phyloP scores from a whole-genome alignment of 1,140 invertebrate species.

The Ectropis grisescens region DNA sequence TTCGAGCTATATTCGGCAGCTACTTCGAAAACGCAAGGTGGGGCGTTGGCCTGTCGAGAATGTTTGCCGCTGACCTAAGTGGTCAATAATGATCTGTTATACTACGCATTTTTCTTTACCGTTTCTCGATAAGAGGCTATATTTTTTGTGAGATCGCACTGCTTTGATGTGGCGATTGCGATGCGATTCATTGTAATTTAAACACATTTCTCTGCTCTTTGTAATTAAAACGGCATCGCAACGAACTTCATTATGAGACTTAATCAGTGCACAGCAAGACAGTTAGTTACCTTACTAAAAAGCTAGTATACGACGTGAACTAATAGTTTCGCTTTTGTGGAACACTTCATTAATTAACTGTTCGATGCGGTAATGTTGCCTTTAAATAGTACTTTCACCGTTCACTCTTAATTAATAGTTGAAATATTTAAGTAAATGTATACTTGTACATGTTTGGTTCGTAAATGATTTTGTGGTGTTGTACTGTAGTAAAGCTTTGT shows the following conservation, averaged over 20 bases:
- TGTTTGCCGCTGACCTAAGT: slow-evolving; percentile 62
- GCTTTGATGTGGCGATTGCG: too few species aligned
- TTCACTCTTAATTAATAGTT: too few species aligned
- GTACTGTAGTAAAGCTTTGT: too few species aligned
- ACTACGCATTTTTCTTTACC: slow-evolving; percentile 35
- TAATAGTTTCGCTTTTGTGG: slow-evolving; percentile 30
- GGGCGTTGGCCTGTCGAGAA: slow-evolving; percentile 59
- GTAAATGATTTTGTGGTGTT: too few species aligned
- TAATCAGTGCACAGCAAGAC: slow-evolving; percentile 51
- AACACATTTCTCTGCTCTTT: too few species aligned
- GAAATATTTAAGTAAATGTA: too few species aligned
- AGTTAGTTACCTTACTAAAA: slow-evolving; percentile 42
- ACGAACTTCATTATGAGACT: slow-evolving; percentile 47
- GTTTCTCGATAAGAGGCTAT: slow-evolving; percentile 22
- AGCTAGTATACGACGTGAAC: slow-evolving; percentile 14
- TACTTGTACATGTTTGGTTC: too few species aligned
- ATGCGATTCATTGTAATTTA: too few species aligned
- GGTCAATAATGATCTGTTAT: slow-evolving; percentile 62
- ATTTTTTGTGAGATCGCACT: slow-evolving; percentile 12
- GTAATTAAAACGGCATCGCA: slow-evolving; percentile 52
- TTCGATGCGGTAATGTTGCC: too few species aligned
- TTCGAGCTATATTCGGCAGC: slow-evolving; percentile 18
- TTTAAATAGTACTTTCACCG: too few species aligned
- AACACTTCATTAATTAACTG: too few species aligned
- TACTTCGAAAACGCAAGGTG: slow-evolving; percentile 26